Percentiles rank a stretch among this genome's conserved stretches.
Evolutionary conservation across 2,888 invertebrate genomes (phyloP).

Genomic region (Heliconius charithonia): DNA sequence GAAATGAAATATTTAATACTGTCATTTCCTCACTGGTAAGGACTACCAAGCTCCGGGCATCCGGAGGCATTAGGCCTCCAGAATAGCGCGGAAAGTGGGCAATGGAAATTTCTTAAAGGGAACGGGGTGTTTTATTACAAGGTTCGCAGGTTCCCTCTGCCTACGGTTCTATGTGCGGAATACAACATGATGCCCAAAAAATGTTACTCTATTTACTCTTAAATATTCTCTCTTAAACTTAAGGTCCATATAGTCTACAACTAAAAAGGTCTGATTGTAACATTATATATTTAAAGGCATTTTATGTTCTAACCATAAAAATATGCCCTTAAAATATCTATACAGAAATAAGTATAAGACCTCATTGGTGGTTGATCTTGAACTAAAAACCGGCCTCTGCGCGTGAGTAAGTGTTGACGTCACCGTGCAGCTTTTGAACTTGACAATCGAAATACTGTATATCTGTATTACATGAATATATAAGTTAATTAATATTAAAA

Average conservation of each 20-base stretch:
- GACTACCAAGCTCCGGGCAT: too few relatives aligned
- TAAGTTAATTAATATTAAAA: background rate
- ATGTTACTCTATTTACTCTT: too few relatives aligned
- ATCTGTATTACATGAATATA: background rate
- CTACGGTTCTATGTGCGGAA: too few relatives aligned
- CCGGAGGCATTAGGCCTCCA: too few relatives aligned
- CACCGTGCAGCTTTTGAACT: constrained; percentile 46
- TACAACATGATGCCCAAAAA: too few relatives aligned
- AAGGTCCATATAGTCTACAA: background rate
- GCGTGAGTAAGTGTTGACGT: constrained; percentile 47
- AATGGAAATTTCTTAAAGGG: too few relatives aligned
- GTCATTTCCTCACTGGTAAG: too few relatives aligned
- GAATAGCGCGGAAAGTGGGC: too few relatives aligned
- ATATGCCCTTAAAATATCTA: constrained; percentile 26
- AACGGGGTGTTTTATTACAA: too few relatives aligned
- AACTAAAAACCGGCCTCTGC: constrained; percentile 69
- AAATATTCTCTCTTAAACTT: too few relatives aligned
- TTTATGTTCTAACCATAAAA: constrained; percentile 14
- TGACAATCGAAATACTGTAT: constrained; percentile 37
- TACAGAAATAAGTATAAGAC: constrained; percentile 29
- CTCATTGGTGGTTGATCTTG: constrained; percentile 67
- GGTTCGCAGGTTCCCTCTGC: too few relatives aligned
- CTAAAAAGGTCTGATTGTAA: background rate
- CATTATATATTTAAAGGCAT: background rate
- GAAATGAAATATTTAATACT: too few relatives aligned